These are phyloP conservation scores for Microchrysa polita DNA, from an alignment of 2,888 invertebrate species.

Conservation along the genomic window DNA sequence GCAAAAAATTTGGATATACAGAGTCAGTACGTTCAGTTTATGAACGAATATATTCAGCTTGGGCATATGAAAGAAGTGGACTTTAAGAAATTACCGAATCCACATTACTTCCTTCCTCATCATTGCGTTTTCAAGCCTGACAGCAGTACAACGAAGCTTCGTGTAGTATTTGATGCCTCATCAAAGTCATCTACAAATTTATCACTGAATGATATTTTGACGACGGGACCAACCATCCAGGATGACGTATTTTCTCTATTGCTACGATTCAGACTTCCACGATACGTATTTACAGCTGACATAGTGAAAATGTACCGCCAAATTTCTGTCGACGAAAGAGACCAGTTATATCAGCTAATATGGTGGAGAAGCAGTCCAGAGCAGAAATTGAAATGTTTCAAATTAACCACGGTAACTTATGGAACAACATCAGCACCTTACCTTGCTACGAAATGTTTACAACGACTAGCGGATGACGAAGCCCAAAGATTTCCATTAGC, in stretches of 20 bases:
- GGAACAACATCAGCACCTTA: constrained; percentile 59
- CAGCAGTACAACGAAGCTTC: neutral
- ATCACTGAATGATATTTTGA: neutral
- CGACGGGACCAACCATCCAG: neutral
- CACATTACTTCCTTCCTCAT: constrained; percentile 1
- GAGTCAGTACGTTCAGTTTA: neutral
- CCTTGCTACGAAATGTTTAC: constrained; percentile 60
- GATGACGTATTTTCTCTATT: neutral
- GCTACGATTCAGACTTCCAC: neutral
- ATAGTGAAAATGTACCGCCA: constrained; percentile 10
- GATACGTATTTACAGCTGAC: neutral
- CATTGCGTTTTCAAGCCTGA: neutral
- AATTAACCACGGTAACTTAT: constrained; percentile 51
- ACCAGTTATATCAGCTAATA: constrained; percentile 56
- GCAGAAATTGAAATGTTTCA: constrained; percentile 46
- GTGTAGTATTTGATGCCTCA: neutral
- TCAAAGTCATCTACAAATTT: neutral
- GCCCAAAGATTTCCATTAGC: constrained; percentile 66
- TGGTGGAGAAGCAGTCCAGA: too few species aligned
- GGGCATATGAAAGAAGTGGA: too few species aligned
- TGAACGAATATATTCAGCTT: neutral
- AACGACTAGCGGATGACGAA: constrained; percentile 63
- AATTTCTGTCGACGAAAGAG: neutral
- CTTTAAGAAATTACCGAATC: too few species aligned
- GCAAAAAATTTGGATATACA: too few species aligned